phyloP scores from a whole-genome alignment of 2,113 vertebrate genomes.

The Stegostoma tigrinum region DNA sequence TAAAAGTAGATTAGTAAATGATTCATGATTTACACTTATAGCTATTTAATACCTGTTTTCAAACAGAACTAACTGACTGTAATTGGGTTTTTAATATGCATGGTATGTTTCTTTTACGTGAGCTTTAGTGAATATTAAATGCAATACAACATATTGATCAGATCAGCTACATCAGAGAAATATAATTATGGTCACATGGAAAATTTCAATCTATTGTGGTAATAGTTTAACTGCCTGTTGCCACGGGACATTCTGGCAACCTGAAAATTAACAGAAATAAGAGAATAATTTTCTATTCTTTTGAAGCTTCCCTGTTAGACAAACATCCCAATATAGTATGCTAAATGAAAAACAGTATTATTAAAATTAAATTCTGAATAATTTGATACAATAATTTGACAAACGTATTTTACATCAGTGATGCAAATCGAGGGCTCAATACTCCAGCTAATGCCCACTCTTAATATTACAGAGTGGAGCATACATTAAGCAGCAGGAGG shows the following conservation, averaged over 20 bases:
- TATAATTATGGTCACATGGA: no score
- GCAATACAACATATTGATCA: neutral
- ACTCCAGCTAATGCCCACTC: neutral
- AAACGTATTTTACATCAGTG: neutral
- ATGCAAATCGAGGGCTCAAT: no score
- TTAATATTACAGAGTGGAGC: neutral
- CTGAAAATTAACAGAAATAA: neutral
- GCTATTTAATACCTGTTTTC: neutral
- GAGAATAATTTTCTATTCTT: neutral
- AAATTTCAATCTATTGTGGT: neutral
- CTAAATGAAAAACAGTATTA: neutral
- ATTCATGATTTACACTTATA: neutral
- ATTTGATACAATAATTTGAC: neutral
- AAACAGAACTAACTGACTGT: neutral
- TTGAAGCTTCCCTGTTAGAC: neutral
- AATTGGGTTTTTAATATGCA: neutral
- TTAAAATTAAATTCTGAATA: neutral
- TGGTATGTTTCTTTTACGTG: neutral
- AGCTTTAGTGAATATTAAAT: neutral
- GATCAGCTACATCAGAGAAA: neutral
- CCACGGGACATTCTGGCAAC: neutral
- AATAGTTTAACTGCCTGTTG: neutral
- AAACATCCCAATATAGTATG: neutral
- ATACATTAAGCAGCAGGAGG: neutral
- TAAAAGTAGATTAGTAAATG: neutral